phyloP scores from a whole-genome alignment of 2,888 invertebrate species.

The Shargacucullia verbasci region DNA sequence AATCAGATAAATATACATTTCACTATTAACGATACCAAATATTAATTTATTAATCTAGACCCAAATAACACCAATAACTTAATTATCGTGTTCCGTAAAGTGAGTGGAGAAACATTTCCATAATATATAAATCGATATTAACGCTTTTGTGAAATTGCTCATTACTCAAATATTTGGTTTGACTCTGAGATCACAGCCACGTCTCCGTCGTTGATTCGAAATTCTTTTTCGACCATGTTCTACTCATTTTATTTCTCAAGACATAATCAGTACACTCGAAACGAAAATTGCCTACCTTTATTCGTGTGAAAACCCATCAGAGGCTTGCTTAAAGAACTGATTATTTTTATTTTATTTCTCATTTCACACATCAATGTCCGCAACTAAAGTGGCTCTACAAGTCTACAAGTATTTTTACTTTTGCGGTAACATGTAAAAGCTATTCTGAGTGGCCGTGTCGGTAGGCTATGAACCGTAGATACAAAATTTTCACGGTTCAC shows the following conservation, averaged over 20 bases:
- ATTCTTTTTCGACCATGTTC: constrained; percentile 18
- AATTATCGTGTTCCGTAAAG: constrained; percentile 19
- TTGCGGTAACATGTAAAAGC: constrained; percentile 55
- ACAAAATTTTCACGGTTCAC: constrained; percentile 68
- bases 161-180: constrained; percentile 33
- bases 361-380: constrained; percentile 41
- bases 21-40: constrained; percentile 49
- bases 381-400: constrained; percentile 38
- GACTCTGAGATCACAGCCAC: constrained; percentile 9
- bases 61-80: constrained; percentile 24
- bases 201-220: constrained; percentile 6
- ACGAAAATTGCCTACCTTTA: constrained; percentile 17
- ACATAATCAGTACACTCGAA: constrained; percentile 32
- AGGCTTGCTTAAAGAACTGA: constrained; percentile 9
- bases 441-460: constrained; percentile 55
- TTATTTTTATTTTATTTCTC: constrained; percentile 33
- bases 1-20: constrained; percentile 45
- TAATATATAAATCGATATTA: constrained; percentile 24
- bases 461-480: constrained; percentile 65
- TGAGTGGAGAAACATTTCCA: constrained; percentile 21
- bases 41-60: constrained; percentile 47
- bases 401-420: constrained; percentile 49
- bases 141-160: constrained; percentile 27
- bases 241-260: constrained; percentile 31
- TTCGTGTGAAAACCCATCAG: constrained; percentile 18